These are phyloP conservation scores for Alauda arvensis DNA, from an alignment of 2,797 vertebrate genomes.

Conservation along the genomic window DNA sequence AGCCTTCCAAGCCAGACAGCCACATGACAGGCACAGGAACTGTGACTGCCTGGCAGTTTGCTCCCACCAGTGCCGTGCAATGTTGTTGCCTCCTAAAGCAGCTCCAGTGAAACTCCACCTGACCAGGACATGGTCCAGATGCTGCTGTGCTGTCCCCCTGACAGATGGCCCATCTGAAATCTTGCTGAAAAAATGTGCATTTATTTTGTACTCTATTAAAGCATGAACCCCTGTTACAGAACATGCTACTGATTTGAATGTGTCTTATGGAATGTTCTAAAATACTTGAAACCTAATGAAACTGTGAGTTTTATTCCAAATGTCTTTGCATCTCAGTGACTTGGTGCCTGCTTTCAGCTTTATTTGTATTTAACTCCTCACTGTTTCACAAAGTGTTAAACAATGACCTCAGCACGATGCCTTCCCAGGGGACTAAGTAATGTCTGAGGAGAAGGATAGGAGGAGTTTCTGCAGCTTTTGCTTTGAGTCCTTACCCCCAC, in stretches of 20 bases:
- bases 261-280: not conserved
- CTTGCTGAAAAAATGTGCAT: not conserved
- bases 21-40: rapidly evolving
- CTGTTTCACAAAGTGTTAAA: not conserved
- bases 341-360: not conserved
- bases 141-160: not conserved
- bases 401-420: not conserved
- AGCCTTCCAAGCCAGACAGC: not conserved
- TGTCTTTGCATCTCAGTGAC: not conserved
- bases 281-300: not conserved
- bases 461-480: not conserved
- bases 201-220: not conserved
- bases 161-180: not conserved
- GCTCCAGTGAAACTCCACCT: rapidly evolving
- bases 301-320: not conserved
- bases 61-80: rapidly evolving
- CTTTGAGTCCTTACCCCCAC: not conserved
- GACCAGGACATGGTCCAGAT: rapidly evolving
- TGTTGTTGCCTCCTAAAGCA: not conserved
- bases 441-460: not conserved
- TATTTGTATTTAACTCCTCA: not conserved
- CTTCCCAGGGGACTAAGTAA: not conserved
- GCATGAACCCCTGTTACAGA: not conserved
- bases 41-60: rapidly evolving
- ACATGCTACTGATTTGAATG: not conserved